Base-by-base conservation (phyloP, 1,140 invertebrate genomes). In the Cardiocondyla obscurior region DNA sequence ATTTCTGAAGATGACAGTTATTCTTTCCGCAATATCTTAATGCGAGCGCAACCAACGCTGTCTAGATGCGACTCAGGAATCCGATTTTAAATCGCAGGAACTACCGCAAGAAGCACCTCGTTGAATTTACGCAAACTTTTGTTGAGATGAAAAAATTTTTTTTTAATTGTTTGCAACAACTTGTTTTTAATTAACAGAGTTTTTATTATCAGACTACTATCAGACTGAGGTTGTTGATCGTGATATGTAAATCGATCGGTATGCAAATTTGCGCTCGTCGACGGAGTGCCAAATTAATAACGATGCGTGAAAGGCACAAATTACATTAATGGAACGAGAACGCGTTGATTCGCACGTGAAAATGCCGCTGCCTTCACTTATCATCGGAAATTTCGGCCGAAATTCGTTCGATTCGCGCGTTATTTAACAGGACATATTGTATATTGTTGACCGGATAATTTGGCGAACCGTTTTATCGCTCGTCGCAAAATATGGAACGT, bases 341-440 rank as follows among this genome's bases (percentile, higher is more conserved):
- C 25, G 28, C 55, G 70, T 30, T 46, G 72, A 74, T 74, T 74
- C 39, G 28, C 12, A 30, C 25, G 49, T 5, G 30, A 60, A 60
- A 74, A 60, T 55, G n/a, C 49, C 10, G n/a, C 14, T 55, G 55
- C 55, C n/a, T n/a, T 39, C 70, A 74, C 55, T 74, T 74, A 74
- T 33, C 30, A 55, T 74, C 28, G 72, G 10, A 73, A 74, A 60
- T 60, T 60, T 74, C 49, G n/a, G 72, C 0, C 55, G 55, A 28
- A 62, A 74, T 74, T 60, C 12, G 55, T 60, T 74, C 39, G 55
- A 74, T 74, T 74, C 36, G 42, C 19, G 55, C 55, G 12, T 74
- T 60, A 74, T 74, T 74, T 62, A 74, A 46, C 55, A 46, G 39
- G 39, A 74, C 28, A n/a, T 19, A 44, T 74, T 74, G 55, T 74